Evolutionary conservation across 2,113 vertebrate species (phyloP).

Genomic region (Lepus americanus): DNA sequence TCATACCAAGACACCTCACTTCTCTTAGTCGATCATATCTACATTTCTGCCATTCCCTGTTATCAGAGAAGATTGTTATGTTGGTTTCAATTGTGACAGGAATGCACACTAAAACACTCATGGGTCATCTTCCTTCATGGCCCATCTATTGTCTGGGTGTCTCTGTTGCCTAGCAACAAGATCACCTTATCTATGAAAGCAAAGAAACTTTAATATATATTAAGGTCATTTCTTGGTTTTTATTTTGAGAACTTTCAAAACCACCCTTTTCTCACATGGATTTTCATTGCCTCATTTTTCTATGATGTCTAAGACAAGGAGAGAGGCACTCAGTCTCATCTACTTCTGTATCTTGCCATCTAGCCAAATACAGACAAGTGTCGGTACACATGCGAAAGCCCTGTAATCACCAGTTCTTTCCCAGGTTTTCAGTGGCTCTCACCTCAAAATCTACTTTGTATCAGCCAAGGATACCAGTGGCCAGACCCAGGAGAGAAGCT

Average conservation of each 20-base stretch:
- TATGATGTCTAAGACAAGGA: background rate
- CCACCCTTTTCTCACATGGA: conserved; percentile 52
- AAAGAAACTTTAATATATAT: conserved; percentile 48
- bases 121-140: background rate
- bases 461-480: background rate
- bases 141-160: conserved; percentile 33
- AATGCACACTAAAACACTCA: conserved; percentile 58
- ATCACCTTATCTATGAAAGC: conserved; percentile 46
- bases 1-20: background rate
- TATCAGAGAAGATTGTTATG: conserved; percentile 22
- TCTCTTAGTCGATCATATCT: background rate
- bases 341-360: background rate
- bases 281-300: conserved; percentile 48
- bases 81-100: background rate
- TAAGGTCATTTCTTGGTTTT: conserved; percentile 41
- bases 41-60: conserved; percentile 63
- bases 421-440: background rate
- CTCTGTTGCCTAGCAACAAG: conserved; percentile 75
- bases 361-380: conserved; percentile 64
- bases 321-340: background rate
- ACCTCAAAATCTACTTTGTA: conserved; percentile 41
- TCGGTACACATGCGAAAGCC: background rate
- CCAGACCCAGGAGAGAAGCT: background rate
- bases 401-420: background rate
- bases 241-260: conserved; percentile 77